Base-by-base conservation (phyloP, 2,113 vertebrate species). In the Eubucco bourcierii region DNA sequence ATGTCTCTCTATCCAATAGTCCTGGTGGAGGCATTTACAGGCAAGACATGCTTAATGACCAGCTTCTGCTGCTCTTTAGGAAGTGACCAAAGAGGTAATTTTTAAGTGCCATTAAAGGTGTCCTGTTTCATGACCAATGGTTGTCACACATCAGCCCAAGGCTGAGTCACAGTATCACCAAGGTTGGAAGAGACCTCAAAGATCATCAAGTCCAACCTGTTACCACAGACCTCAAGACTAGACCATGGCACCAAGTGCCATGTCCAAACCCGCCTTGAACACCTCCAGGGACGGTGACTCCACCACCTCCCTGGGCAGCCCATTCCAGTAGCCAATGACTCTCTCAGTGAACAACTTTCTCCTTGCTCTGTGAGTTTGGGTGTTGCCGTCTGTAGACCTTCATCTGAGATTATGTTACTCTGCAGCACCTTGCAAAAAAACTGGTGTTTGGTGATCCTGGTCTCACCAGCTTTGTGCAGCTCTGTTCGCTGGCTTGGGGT, bases 51-150 rank as follows among this genome's bases (percentile, higher is more conserved):
- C 14, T 37, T 19, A 9, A 60, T 60, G 50, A 37, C 41, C 44
- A 5, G 20, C 1, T 82, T 78, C 29, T 7, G 4, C 66, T 66
- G 39, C 12, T 59, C 4, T 90, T 64, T 21, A 21, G 0, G 8
- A 27, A 59, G 65, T 0, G 1, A 12, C 4, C 0, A 16, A 55
- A 59, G 19, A 75, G 27, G 15, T 25, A 55, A 46, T 31, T 79
- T 84, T 66, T 20, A 53, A 76, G n/a, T 3, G 29, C 44, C 7
- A 1, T 46, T 41, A 52, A 33, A 1, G 0, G 46, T 1, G 1
- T 47, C n/a, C 27, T 46, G 25, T 61, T 74, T n/a, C 6, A 1
- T 19, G 23, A 67, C 21, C 3, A 0, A 46, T 9, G 39, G 11
- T 31, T 15, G 2, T 28, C 83, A 18, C 8, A 4, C 3, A 0